Evolutionary conservation across 2,113 vertebrate genomes (phyloP), one percentile per base, ranked within the genome.

Genomic region (Cyanoramphus novaezelandiae): DNA sequence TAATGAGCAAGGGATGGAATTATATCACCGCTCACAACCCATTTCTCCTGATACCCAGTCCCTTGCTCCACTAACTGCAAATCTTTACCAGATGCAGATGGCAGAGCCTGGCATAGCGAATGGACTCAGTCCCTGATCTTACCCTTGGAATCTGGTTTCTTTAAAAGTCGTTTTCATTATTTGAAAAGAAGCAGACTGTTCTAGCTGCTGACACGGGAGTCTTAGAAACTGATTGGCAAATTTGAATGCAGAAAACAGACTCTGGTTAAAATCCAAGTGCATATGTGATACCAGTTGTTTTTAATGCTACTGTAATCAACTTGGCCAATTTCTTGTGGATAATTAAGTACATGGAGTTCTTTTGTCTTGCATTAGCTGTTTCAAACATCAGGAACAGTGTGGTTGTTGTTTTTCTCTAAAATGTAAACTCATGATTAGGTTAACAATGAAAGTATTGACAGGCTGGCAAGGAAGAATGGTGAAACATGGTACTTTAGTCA

Each of bases 201-300:
- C 46, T 93, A 31, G 79, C 63, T 77, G 46, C 80, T 89, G 81
- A 77, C 49, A 68, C 1, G 0, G 57, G 52, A 82, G 78, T 72
- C 46, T 82, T 64, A 39, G 31, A 82, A 94, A 64, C 63, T 31
- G 50, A 47, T 39, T 39, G 53, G 70, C 63, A 65, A 41, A 81
- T 86, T 5, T 47, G 52, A 72, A 79, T 87, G 70, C 44, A 90
- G 39, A 47, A 80, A 94, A 47, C 59, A 80, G 87, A 23, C 31
- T 33, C 39, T 71, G 85, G 62, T 86, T 95, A 74, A 89, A 88
- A 94, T 91, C 68, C 55, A 88, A 83, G 47, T 86, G 39, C 52
- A 15, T 86, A 27, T 79, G 35, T 50, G 50, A 67, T 77, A 78
- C 43, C 0, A 0, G 24, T 82, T 93, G 67, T 33, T 92, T 86